Evolutionary conservation across 1,140 invertebrate genomes (phyloP).

Genomic region (Oreohelix idahoensis): DNA sequence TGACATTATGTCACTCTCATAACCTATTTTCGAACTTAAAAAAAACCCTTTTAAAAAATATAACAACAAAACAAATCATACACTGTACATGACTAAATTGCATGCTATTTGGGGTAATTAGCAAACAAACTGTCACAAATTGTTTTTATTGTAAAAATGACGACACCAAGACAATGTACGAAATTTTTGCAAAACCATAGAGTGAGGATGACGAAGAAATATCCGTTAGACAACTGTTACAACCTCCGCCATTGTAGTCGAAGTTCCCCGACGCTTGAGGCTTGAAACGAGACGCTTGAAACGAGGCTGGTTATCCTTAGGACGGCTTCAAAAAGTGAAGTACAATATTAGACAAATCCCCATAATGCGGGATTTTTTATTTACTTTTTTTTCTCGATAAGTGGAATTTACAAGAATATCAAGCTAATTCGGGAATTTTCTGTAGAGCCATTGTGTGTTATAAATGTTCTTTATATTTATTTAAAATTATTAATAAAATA

Average conservation of each 20-base stretch:
- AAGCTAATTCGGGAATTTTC: no score
- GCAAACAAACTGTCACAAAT: not conserved
- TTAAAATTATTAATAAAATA: no score
- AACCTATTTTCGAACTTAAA: constrained; percentile 15
- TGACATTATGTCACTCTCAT: constrained; percentile 13
- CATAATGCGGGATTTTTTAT: no score
- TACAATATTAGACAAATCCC: no score
- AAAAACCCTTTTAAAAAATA: not conserved
- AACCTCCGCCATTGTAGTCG: constrained; percentile 49
- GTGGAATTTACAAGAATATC: no score
- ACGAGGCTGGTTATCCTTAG: constrained; percentile 55
- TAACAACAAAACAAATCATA: not conserved
- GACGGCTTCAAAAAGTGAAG: not conserved
- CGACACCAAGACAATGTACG: not conserved
- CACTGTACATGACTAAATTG: not conserved
- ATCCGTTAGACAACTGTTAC: constrained; percentile 24
- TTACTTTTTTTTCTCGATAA: no score
- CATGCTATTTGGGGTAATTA: not conserved
- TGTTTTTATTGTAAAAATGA: not conserved
- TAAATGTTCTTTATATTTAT: no score
- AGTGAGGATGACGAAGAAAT: not conserved
- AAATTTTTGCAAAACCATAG: not conserved
- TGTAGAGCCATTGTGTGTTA: no score
- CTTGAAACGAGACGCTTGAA: constrained; percentile 68
- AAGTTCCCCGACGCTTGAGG: constrained; percentile 63